Base-by-base conservation (phyloP, 2,113 vertebrate species). In the Urocynchramus pylzowi region DNA sequence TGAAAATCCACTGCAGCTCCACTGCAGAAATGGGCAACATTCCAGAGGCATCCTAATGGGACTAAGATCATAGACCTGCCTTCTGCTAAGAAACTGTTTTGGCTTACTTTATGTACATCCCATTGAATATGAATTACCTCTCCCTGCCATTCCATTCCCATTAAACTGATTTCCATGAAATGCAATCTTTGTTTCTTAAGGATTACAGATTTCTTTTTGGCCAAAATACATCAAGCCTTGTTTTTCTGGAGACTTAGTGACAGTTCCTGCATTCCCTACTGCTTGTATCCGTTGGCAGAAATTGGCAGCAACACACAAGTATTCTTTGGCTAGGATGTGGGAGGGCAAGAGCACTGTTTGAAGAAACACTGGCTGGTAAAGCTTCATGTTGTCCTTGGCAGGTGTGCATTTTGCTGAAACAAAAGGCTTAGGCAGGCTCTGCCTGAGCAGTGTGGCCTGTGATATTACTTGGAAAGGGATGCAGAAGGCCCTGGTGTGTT, bases 351-450 rank as follows among this genome's bases (percentile, higher is more conserved):
- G 49, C 35, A 50, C 28, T 57, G 30, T 54, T 82, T 68, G 42
- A 75, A 73, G 77, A 74, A 78, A 61, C 30, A 50, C 12, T 27
- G 56, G 67, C 81, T 87, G 84, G 73, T 86, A 86, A 89, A 64
- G 28, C 19, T 68, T 67, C 15, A 7, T 80, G 75, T 92, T 94
- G 77, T 84, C 91, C 84, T 84, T 89, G 92, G 83, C 87, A 81
- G 86, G 63, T 47, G 57, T 61, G 17, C 12, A 4, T 47, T 35
- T 44, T 59, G 33, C 21, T 41, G 52, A 67, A 93, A 53, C 18
- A 96, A 97, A 95, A 92, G 85, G 74, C 77, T 87, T 33, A 73
- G 79, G 89, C 47, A 83, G 73, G 35, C 16, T 69, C 59, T 89
- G 56, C 59, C 59, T 75, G 57, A 93, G 76, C 75, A 88, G 60